Evolutionary conservation across 1,140 invertebrate genomes (phyloP).

Genomic region (Brachionus rotundiformis): DNA sequence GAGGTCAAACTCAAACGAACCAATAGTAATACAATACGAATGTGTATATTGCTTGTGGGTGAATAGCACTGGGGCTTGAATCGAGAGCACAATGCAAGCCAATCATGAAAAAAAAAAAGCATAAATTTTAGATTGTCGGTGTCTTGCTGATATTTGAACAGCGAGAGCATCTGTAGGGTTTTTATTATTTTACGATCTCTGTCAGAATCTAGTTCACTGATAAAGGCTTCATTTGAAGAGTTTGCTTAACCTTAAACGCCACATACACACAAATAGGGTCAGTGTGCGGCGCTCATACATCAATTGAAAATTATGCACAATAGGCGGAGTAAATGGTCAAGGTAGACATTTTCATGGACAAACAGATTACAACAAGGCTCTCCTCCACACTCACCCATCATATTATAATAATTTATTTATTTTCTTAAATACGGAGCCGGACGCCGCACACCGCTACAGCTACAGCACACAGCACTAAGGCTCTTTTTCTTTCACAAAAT

Average conservation of each 20-base stretch:
- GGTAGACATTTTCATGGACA: not conserved
- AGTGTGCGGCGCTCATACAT: not conserved
- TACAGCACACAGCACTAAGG: not conserved
- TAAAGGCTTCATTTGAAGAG: constrained; percentile 17
- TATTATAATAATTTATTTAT: constrained; percentile 49
- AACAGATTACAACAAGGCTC: not conserved
- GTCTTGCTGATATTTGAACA: constrained; percentile 19
- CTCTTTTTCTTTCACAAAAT: not conserved
- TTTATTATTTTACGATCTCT: constrained; percentile 10
- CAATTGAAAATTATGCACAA: not conserved
- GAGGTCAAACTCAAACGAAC: not conserved
- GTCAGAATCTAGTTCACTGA: constrained; percentile 3
- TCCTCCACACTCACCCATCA: too few species aligned
- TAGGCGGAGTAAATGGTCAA: not conserved
- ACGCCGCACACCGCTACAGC: not conserved
- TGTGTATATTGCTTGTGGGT: not conserved
- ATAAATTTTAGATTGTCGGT: not conserved
- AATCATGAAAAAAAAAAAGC: constrained; percentile 5
- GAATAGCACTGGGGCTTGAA: not conserved
- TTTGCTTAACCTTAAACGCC: constrained; percentile 17
- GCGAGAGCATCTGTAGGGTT: not conserved
- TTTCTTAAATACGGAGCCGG: not conserved
- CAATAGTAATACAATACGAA: not conserved
- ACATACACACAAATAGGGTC: constrained; percentile 6
- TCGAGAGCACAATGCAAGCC: not conserved